Evolutionary conservation across 2,113 vertebrate genomes (phyloP).

Genomic region (Cromileptes altivelis): DNA sequence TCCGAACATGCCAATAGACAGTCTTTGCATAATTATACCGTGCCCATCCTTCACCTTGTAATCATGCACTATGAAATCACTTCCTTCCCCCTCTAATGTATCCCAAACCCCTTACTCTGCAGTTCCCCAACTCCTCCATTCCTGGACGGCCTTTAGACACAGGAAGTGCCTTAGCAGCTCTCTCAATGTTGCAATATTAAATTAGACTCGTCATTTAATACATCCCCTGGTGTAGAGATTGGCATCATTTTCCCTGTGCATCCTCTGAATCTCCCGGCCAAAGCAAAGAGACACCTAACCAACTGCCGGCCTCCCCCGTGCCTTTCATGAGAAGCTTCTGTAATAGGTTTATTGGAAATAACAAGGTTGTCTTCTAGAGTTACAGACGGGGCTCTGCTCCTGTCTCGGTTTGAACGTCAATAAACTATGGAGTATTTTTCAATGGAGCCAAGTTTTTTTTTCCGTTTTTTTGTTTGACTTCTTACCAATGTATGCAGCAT

Average conservation of each 20-base stretch:
- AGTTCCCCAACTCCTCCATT: slow-evolving; percentile 67
- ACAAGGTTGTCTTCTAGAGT: slow-evolving; percentile 79
- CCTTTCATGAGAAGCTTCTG: slow-evolving; percentile 69
- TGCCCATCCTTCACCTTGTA: slow-evolving; percentile 50
- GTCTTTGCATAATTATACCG: slow-evolving; percentile 34
- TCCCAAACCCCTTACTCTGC: slow-evolving; percentile 74
- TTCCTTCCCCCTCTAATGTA: slow-evolving; percentile 76
- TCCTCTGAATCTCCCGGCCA: slow-evolving; percentile 65
- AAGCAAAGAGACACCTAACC: slow-evolving; percentile 74
- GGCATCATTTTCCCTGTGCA: slow-evolving; percentile 73
- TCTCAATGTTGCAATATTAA: slow-evolving; percentile 78
- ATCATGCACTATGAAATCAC: slow-evolving; percentile 58
- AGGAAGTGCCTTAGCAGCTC: slow-evolving; percentile 82
- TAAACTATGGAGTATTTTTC: slow-evolving; percentile 55
- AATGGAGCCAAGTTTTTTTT: slow-evolving; percentile 3
- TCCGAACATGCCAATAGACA: slow-evolving; percentile 42
- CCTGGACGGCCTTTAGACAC: slow-evolving; percentile 74
- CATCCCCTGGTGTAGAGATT: slow-evolving; percentile 72
- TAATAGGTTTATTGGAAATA: slow-evolving; percentile 82
- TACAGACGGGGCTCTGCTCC: slow-evolving; percentile 65
- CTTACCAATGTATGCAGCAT: neutral
- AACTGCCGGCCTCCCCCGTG: slow-evolving; percentile 53
- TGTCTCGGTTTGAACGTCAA: slow-evolving; percentile 69
- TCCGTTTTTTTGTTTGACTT: slow-evolving; percentile 3
- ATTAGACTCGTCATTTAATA: slow-evolving; percentile 82